A percentile compares a stretch with the other conserved stretches of the same genome.
Conservation (phyloP, 2,888 invertebrate species). For the Ophion slaviceki region DNA sequence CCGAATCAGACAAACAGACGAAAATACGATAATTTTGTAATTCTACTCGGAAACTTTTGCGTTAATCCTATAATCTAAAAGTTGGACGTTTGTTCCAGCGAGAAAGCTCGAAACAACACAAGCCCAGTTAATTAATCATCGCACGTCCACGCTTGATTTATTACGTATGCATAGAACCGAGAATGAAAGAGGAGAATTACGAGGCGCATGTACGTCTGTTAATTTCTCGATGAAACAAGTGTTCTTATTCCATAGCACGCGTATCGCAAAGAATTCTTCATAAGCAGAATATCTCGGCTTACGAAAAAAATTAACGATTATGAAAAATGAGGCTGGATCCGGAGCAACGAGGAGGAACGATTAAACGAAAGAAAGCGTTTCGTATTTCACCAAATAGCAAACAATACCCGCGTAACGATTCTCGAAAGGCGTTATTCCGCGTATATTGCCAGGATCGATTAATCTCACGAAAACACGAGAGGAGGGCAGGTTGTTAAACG, state of each 20-base stretch:
- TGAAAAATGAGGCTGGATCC: constrained; percentile 18
- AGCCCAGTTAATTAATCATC: constrained; percentile 37
- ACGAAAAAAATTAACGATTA: constrained; percentile 24
- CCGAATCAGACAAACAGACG: neutral
- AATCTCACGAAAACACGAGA: constrained; percentile 20
- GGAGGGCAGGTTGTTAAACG: constrained; percentile 11
- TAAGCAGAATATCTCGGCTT: neutral
- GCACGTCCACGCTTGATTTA: constrained; percentile 32
- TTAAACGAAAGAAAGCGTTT: constrained; percentile 4
- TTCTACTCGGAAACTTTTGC: constrained; percentile 5
- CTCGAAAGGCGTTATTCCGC: constrained; percentile 1
- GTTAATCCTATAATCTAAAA: constrained; percentile 20
- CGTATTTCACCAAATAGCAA: constrained; percentile 14
- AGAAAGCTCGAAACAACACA: constrained; percentile 14
- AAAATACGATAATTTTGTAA: constrained; percentile 12
- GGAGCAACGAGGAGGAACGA: neutral
- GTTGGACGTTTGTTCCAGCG: constrained; percentile 1
- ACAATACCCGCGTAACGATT: constrained; percentile 23
- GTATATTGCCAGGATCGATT: constrained; percentile 24
- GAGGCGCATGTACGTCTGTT: constrained; percentile 34
- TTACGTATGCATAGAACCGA: constrained; percentile 21
- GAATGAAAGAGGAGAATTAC: constrained; percentile 12
- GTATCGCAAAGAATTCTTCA: neutral
- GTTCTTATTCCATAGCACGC: constrained; percentile 6
- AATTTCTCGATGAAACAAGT: constrained; percentile 46